Evolutionary conservation across 1,140 invertebrate species (phyloP), one percentile per base, ranked within the genome.

Genomic region (Maniola jurtina): DNA sequence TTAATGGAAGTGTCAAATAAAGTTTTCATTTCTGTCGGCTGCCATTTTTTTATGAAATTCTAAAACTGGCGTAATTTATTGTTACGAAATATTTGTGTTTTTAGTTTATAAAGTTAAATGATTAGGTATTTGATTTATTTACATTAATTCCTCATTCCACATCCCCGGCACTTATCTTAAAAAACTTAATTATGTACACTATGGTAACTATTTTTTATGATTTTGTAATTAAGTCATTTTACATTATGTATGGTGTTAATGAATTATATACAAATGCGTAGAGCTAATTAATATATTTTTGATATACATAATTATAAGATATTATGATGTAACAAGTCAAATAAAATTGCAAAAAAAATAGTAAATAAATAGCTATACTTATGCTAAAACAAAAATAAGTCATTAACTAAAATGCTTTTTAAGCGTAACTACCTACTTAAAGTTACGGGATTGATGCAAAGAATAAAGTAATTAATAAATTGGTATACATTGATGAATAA

Each of bases 131-230:
- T 48, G 47, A 10, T 25, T 25, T 47, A 59, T 50, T 47, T 40
- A 62, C 34, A 54, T 54, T 34, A 59, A 14, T n/a, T 64, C 40
- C 62, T 42, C 83, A 89, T 89, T 89, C 86, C 86, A 89, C 86
- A 38, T 76, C 79, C 86, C 86, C 86, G 86, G 86, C 86, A 76
- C 84, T 83, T 85, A 80, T 15, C 61, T 61, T 55, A 52, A 71
- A 16, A 60, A 71, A 68, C 50, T 68, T 72, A 69, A 64, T 56
- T 68, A 80, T 80, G 59, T 80, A 75, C 72, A 77, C 16, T 48
- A 69, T 81, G 84, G 84, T 86, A 86, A 86, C 83, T 79, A 76
- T 70, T 66, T 65, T 72, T 71, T 68, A 62, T 34, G 15, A 10
- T 7, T 55, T 25, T 25, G 4, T 25, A 25, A 56, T 25, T 25